A percentile compares a stretch with the other conserved stretches of the same genome.
phyloP scores from a whole-genome alignment of 1,140 invertebrate genomes.

The Leptinotarsa texana region DNA sequence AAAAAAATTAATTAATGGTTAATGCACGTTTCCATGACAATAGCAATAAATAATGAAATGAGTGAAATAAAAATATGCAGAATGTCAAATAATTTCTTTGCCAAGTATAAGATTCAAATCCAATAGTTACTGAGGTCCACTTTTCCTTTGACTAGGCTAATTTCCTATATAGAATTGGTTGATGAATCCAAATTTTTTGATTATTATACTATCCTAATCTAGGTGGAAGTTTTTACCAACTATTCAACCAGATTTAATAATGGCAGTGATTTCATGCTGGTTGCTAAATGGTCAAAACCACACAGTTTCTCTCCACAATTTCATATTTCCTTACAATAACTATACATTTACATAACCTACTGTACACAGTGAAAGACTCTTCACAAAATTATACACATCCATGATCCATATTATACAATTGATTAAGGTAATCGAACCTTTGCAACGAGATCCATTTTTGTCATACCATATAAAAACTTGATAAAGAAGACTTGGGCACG shows the following conservation, averaged over 20 bases:
- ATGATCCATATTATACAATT: slow-evolving; percentile 34
- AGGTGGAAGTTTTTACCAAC: slow-evolving; percentile 35
- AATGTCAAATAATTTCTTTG: too few relatives aligned
- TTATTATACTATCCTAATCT: slow-evolving; percentile 28
- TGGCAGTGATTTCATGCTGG: slow-evolving; percentile 41
- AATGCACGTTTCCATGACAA: too few relatives aligned
- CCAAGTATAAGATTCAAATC: too few relatives aligned
- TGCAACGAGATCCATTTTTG: slow-evolving; percentile 33
- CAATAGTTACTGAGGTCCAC: too few relatives aligned
- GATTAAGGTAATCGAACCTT: slow-evolving; percentile 33
- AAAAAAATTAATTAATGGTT: too few relatives aligned
- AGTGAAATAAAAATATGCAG: too few relatives aligned
- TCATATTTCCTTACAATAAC: slow-evolving; percentile 30
- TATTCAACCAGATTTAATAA: slow-evolving; percentile 37
- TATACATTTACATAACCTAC: slow-evolving; percentile 35
- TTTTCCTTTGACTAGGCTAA: too few relatives aligned
- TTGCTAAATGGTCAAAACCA: slow-evolving; percentile 40
- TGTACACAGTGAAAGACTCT: slow-evolving; percentile 39
- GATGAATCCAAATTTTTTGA: background rate
- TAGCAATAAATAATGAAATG: too few relatives aligned
- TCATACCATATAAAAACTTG: slow-evolving; percentile 25
- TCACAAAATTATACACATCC: slow-evolving; percentile 33
- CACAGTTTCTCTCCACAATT: slow-evolving; percentile 25
- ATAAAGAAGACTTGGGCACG: background rate
- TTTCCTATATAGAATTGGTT: too few relatives aligned